Evolutionary conservation across 2,797 vertebrate species (phyloP).

Genomic region (Euthynnus affinis): DNA sequence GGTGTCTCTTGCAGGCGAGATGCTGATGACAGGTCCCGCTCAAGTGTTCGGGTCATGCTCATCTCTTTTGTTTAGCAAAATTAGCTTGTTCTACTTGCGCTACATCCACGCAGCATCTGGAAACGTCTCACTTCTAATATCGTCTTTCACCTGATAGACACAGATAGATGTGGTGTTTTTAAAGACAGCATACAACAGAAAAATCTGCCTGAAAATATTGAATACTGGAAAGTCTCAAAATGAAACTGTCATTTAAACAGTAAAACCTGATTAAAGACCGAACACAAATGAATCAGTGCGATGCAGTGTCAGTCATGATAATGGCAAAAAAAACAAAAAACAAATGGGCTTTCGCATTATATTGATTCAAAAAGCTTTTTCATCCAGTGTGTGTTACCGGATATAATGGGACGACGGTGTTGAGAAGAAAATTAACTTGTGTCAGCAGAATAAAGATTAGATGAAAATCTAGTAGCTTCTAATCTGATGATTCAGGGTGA

Average conservation of each 20-base stretch:
- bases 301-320: background rate
- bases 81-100: conserved; percentile 8
- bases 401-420: background rate
- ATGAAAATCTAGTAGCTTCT: conserved; percentile 27
- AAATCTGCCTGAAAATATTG: background rate
- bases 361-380: conserved; percentile 13
- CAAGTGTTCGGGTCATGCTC: conserved; percentile 10
- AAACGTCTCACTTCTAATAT: background rate
- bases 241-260: too few relatives aligned
- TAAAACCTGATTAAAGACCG: background rate
- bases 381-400: background rate
- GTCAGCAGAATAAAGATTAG: conserved; percentile 27
- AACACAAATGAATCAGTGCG: conserved; percentile 11
- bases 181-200: background rate
- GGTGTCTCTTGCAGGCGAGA: conserved; percentile 9
- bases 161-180: background rate
- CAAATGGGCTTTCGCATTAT: conserved; percentile 10
- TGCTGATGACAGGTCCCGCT: conserved; percentile 11
- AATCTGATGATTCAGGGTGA: conserved; percentile 21
- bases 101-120: background rate
- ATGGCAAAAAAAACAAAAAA: conserved; percentile 11
- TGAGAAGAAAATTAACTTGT: background rate
- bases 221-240: background rate
- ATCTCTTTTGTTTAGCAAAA: conserved; percentile 9
- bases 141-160: conserved; percentile 24